Percentiles rank a stretch among this genome's conserved stretches.
Conservation (phyloP, 2,888 invertebrate genomes). For the Chironomus riparius region DNA sequence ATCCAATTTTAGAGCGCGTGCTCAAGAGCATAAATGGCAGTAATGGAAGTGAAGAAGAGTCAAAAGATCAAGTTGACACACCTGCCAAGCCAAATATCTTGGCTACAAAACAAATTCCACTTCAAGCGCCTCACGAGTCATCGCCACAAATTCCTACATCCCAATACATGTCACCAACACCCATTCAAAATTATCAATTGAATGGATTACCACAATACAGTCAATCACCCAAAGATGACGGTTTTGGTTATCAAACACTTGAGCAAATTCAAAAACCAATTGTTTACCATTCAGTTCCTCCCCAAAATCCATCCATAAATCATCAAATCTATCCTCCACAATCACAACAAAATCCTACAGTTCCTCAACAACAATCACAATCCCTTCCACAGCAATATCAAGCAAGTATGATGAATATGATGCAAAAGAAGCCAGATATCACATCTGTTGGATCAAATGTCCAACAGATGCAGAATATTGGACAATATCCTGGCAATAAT, state of each 20-base stretch:
- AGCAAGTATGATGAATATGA: conserved; percentile 23
- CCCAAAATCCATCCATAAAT: conserved; percentile 29
- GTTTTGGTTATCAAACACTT: conserved; percentile 7
- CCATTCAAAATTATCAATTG: conserved; percentile 35
- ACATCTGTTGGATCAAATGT: conserved; percentile 32
- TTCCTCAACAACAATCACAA: conserved; percentile 31
- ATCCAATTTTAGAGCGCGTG: conserved; percentile 80
- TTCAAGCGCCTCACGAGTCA: conserved; percentile 37
- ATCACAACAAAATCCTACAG: conserved; percentile 19
- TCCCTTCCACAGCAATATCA: conserved; percentile 17
- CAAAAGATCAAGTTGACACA: conserved; percentile 25
- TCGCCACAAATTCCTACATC: conserved; percentile 39
- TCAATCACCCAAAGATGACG: conserved; percentile 30
- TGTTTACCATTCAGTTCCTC: background rate
- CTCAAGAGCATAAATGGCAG: conserved; percentile 44
- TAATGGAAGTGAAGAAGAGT: conserved; percentile 28
- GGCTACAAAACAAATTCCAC: conserved; percentile 34
- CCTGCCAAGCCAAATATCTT: conserved; percentile 28
- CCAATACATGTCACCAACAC: conserved; percentile 34
- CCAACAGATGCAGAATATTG: conserved; percentile 36
- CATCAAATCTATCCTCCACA: conserved; percentile 28
- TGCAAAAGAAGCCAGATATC: conserved; percentile 33
- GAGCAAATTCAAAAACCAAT: conserved; percentile 19
- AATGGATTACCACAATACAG: conserved; percentile 29
- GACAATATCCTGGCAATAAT: background rate